Evolutionary conservation across 2,797 vertebrate genomes (phyloP).

Genomic region (Enteromius viviparus): DNA sequence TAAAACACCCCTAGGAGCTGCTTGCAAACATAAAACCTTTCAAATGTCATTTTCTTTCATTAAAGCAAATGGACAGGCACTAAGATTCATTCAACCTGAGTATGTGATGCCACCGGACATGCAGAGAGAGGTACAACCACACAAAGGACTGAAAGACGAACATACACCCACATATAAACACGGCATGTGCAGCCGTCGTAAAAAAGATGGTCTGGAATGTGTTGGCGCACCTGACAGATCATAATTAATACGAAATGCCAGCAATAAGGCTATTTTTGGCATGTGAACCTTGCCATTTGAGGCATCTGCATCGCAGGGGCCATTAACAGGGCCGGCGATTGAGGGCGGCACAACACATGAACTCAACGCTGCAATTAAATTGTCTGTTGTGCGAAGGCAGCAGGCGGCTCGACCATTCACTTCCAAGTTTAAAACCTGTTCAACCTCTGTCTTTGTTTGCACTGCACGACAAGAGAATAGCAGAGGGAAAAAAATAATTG

Average conservation of each 20-base stretch:
- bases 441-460: slow-evolving; percentile 70
- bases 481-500: slow-evolving; percentile 61
- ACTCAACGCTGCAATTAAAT: slow-evolving; percentile 60
- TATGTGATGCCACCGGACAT: slow-evolving; percentile 13
- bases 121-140: slow-evolving; percentile 10
- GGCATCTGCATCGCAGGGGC: slow-evolving; percentile 50
- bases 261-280: slow-evolving; percentile 13
- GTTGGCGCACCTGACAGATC: slow-evolving; percentile 19
- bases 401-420: slow-evolving; percentile 67
- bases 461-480: slow-evolving; percentile 39
- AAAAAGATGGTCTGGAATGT: slow-evolving; percentile 16
- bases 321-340: slow-evolving; percentile 28
- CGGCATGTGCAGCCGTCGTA: not conserved
- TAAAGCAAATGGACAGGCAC: slow-evolving; percentile 40
- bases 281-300: slow-evolving; percentile 46
- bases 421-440: slow-evolving; percentile 66
- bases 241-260: slow-evolving; percentile 43
- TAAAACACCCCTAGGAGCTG: slow-evolving; percentile 10
- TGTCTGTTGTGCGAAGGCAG: slow-evolving; percentile 67
- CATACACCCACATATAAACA: slow-evolving; percentile 29
- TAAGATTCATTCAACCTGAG: slow-evolving; percentile 33
- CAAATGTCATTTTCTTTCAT: slow-evolving; percentile 23
- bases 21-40: slow-evolving; percentile 14
- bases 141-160: slow-evolving; percentile 42
- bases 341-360: slow-evolving; percentile 39